A percentile compares a stretch with the other conserved stretches of the same genome.
Evolutionary conservation across 2,113 vertebrate genomes (phyloP).

Genomic region (Scomber japonicus): DNA sequence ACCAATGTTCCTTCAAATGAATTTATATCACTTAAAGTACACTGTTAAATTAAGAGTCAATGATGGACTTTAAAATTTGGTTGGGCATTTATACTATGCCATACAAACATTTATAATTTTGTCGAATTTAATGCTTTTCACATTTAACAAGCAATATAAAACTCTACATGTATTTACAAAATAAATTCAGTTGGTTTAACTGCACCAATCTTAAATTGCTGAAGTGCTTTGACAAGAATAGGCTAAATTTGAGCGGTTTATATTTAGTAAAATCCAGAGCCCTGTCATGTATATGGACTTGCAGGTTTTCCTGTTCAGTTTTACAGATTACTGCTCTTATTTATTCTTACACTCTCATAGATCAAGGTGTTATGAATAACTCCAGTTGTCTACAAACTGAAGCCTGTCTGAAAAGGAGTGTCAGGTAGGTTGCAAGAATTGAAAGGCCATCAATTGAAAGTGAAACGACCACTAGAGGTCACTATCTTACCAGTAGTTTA

Average conservation of each 20-base stretch:
- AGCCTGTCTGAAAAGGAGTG: neutral
- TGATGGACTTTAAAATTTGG: no score
- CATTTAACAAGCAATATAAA: neutral
- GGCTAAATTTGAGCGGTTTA: no score
- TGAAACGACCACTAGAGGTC: conserved; percentile 44
- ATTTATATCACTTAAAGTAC: no score
- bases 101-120: no score
- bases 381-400: neutral
- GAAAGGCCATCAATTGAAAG: neutral
- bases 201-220: neutral
- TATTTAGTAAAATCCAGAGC: neutral
- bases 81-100: no score
- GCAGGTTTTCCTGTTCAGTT: neutral
- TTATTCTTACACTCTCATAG: no score
- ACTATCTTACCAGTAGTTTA: neutral
- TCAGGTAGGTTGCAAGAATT: neutral
- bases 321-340: no score
- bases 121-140: neutral
- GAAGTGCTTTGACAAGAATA: no score
- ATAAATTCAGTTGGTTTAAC: neutral
- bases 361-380: neutral
- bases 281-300: neutral
- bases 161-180: neutral
- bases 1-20: no score
- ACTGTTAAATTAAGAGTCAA: no score